Percentiles rank a stretch among this genome's conserved stretches.
Conservation (phyloP, 2,797 vertebrate genomes). For the Dermochelys coriacea region DNA sequence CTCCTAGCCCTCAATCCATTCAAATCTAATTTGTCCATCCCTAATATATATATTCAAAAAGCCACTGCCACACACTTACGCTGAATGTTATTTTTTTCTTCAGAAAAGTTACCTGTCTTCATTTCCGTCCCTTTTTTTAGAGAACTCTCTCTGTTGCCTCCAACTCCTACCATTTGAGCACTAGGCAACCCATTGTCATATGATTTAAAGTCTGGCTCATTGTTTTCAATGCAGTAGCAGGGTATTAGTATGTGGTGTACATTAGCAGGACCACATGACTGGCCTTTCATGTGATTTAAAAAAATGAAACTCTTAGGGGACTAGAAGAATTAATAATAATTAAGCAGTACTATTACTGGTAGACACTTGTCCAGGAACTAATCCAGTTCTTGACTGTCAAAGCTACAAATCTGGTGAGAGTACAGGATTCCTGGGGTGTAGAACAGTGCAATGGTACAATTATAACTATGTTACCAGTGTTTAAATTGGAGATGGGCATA, state of each 20-base stretch:
- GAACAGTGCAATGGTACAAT: not conserved
- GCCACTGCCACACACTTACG: not conserved
- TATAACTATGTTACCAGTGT: not conserved
- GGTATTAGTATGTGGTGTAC: not conserved
- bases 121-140: not conserved
- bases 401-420: not conserved
- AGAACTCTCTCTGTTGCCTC: not conserved
- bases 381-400: not conserved
- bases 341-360: not conserved
- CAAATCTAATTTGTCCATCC: not conserved
- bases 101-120: not conserved
- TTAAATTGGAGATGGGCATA: not conserved
- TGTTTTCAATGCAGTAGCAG: not conserved
- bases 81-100: slow-evolving; percentile 7
- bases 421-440: not conserved
- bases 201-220: not conserved
- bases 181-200: not conserved
- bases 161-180: not conserved
- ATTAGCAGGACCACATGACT: not conserved
- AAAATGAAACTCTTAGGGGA: not conserved
- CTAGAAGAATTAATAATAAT: not conserved
- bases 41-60: not conserved
- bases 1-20: not conserved
- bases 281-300: not conserved
- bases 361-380: not conserved